Base-by-base conservation (phyloP, 2,113 vertebrate species). In the Thryonomys swinderianus region DNA sequence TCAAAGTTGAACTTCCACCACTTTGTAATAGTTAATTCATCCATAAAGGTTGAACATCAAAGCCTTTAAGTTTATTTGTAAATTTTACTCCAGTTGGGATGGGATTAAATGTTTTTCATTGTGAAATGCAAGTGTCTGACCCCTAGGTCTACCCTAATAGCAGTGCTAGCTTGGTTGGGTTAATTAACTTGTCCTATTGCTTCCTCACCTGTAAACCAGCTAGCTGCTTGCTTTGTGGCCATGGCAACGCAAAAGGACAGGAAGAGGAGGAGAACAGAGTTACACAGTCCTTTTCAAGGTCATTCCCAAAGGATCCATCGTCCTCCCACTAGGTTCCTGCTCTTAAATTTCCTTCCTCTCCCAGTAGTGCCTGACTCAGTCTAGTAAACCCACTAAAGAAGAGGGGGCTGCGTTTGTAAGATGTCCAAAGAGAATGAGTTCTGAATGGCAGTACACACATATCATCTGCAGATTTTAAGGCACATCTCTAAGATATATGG, bases 1-100 rank as follows among this genome's bases (percentile, higher is more conserved):
- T 30, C 13, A n/a, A 40, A 37, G 2, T 12, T 66, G 81, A 45
- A 51, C 79, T 88, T 96, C 89, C 78, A 97, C 51, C 51, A 96
- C 91, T 92, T 97, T 96, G 93, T 0, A 0, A 20, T 73, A 94
- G 48, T 66, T 59, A 71, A 9, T 73, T 17, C 30, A 45, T 93
- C 7, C 37, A 30, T 80, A 59, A n/a, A 76, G 55, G 2, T 45
- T 21, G 17, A 12, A 2, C n/a, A 13, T 7, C 7, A 88, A 57
- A 62, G 42, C n/a, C 5, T 80, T 64, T 32, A 64, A 62, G 12
- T 30, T 57, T 20, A 57, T 62, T 78, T 80, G 57, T 37, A 76
- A 45, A 8, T 17, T 30, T 51, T 5, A n/a, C 5, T 40, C 4
- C 57, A 64, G 0, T 45, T 37, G 48, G 81, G 64, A 20, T 13